These are phyloP conservation scores for Archaeoteleia sp. DNA, from an alignment of 2,888 invertebrate species.

Conservation along the genomic window DNA sequence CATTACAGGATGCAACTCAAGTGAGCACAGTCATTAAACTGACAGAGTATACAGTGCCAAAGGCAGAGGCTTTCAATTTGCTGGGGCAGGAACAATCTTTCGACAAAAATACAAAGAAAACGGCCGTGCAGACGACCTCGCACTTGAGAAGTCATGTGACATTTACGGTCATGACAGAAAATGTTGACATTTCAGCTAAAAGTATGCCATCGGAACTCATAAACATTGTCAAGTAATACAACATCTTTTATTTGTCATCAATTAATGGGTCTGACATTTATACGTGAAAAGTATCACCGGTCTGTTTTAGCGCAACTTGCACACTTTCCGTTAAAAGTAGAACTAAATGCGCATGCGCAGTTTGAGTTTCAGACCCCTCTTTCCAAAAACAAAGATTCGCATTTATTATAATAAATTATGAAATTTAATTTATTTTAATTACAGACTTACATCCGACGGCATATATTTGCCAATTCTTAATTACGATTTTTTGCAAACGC, in stretches of 20 bases:
- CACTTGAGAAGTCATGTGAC: slow-evolving; percentile 85
- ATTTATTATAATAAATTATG: slow-evolving; percentile 1
- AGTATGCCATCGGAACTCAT: slow-evolving; percentile 83
- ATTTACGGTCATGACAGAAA: slow-evolving; percentile 86
- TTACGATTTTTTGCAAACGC: slow-evolving; percentile 88
- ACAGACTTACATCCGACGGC: slow-evolving; percentile 50
- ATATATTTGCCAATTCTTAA: slow-evolving; percentile 89
- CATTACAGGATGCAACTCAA: slow-evolving; percentile 68
- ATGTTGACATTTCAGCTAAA: slow-evolving; percentile 79
- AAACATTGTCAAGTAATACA: slow-evolving; percentile 79
- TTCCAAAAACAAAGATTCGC: too few species aligned
- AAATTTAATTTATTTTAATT: slow-evolving; percentile 1
- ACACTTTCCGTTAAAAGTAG: too few species aligned
- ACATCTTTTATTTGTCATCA: too few species aligned
- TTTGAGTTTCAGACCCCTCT: too few species aligned
- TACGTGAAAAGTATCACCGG: too few species aligned
- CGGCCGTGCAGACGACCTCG: slow-evolving; percentile 78
- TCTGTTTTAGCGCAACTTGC: too few species aligned
- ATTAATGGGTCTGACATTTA: too few species aligned
- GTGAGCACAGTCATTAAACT: slow-evolving; percentile 81
- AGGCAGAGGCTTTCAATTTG: slow-evolving; percentile 84
- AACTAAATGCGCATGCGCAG: too few species aligned
- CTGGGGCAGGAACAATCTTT: slow-evolving; percentile 75
- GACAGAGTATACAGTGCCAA: slow-evolving; percentile 85
- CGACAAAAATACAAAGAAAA: slow-evolving; percentile 27